A percentile compares a stretch with the other conserved stretches of the same genome.
Conservation (phyloP, 2,797 vertebrate genomes). For the Tenualosa thibaudeaui region DNA sequence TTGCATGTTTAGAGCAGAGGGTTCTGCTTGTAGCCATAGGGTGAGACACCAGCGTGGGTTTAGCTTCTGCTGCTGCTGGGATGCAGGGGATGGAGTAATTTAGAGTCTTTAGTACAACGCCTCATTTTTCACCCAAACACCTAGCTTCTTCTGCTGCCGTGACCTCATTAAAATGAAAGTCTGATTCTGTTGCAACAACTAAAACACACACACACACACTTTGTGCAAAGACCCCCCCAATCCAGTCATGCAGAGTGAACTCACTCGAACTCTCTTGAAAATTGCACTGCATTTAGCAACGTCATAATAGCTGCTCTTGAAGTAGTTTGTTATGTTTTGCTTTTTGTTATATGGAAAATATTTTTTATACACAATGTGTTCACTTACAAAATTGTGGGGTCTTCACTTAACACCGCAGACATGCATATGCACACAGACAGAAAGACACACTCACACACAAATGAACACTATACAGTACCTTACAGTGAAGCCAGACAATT, state of each 20-base stretch:
- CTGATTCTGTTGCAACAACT: not conserved
- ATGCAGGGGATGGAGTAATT: not conserved
- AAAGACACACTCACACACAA: not conserved
- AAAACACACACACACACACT: too few relatives aligned
- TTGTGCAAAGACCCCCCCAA: too few relatives aligned
- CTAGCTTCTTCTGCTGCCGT: not conserved
- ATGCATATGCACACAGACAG: not conserved
- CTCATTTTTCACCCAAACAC: not conserved
- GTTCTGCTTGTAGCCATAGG: not conserved
- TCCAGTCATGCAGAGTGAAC: not conserved
- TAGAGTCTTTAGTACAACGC: not conserved
- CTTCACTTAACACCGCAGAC: not conserved
- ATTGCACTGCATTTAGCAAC: not conserved
- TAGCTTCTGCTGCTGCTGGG: not conserved
- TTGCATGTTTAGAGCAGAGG: not conserved
- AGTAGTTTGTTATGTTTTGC: not conserved
- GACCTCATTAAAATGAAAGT: conserved; percentile 1
- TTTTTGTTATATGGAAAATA: not conserved
- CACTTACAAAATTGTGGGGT: not conserved
- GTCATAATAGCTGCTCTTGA: not conserved
- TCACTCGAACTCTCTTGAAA: not conserved
- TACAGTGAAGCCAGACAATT: not conserved
- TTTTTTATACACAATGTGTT: not conserved
- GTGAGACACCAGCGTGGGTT: too few relatives aligned
- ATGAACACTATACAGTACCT: not conserved